Evolutionary conservation across 2,888 invertebrate genomes (phyloP).

Genomic region (Cephus runcator): DNA sequence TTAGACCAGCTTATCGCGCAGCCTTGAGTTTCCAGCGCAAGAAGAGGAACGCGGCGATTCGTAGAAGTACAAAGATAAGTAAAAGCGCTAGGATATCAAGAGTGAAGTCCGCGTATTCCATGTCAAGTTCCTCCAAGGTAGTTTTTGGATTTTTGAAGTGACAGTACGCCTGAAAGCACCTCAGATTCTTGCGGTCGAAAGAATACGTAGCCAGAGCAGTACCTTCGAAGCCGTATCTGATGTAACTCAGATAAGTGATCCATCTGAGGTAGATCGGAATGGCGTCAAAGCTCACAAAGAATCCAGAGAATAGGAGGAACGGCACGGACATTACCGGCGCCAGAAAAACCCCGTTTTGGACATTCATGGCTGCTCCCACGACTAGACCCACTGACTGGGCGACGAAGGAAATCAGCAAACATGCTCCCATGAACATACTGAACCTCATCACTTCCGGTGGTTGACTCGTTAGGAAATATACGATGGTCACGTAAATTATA

Average conservation of each 20-base stretch:
- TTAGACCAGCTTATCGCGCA: constrained; percentile 72
- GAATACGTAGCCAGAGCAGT: constrained; percentile 93
- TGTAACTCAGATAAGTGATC: constrained; percentile 95
- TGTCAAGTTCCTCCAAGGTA: constrained; percentile 88
- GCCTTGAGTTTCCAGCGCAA: constrained; percentile 88
- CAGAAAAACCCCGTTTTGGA: constrained; percentile 94
- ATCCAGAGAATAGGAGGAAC: constrained; percentile 94
- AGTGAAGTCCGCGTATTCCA: constrained; percentile 82
- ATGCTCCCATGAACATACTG: constrained; percentile 88
- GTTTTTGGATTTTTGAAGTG: constrained; percentile 86
- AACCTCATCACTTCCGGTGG: constrained; percentile 86
- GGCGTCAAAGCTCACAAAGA: constrained; percentile 96
- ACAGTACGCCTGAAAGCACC: constrained; percentile 86
- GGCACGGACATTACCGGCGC: constrained; percentile 98
- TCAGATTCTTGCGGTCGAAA: constrained; percentile 81
- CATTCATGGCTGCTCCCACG: constrained; percentile 95
- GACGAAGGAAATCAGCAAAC: constrained; percentile 91
- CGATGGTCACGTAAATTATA: constrained; percentile 89
- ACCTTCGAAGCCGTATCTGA: constrained; percentile 95
- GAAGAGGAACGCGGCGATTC: constrained; percentile 86
- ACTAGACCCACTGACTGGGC: constrained; percentile 96
- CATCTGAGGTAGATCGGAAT: constrained; percentile 94
- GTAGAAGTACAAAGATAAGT: constrained; percentile 81
- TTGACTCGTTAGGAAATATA: constrained; percentile 95
- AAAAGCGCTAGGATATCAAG: constrained; percentile 84